phyloP scores from a whole-genome alignment of 2,888 invertebrate species.

The Heliconius ismenius region DNA sequence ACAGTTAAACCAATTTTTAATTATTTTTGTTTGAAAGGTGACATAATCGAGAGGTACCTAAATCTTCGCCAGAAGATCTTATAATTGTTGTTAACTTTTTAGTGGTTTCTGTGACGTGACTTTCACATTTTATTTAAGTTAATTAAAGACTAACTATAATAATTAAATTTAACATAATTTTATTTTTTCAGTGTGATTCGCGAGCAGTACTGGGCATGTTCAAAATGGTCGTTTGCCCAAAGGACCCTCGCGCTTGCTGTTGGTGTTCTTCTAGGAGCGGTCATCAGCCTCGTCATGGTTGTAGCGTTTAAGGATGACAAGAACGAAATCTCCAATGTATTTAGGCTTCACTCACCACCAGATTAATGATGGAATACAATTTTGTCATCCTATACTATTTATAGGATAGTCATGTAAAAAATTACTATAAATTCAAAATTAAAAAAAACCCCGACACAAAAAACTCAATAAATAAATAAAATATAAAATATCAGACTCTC shows the following conservation, averaged over 20 bases:
- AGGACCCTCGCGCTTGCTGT: constrained; percentile 62
- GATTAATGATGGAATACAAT: constrained; percentile 42
- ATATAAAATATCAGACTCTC: too few relatives aligned
- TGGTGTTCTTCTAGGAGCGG: constrained; percentile 65
- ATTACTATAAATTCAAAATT: too few relatives aligned
- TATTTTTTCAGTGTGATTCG: constrained; percentile 64
- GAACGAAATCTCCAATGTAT: constrained; percentile 54
- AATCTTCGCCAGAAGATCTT: too few relatives aligned
- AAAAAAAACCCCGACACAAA: too few relatives aligned
- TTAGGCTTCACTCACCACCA: constrained; percentile 50
- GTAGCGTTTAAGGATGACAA: constrained; percentile 49
- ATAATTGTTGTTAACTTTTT: too few relatives aligned
- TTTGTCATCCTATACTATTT: neutral
- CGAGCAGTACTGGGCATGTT: constrained; percentile 76
- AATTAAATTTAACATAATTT: neutral
- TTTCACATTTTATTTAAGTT: too few relatives aligned
- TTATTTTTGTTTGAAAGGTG: too few relatives aligned
- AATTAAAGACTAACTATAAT: neutral
- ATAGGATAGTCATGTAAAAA: neutral
- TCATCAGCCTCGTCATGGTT: constrained; percentile 63
- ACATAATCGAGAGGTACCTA: too few relatives aligned
- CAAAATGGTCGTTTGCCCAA: constrained; percentile 68
- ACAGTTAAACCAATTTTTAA: too few relatives aligned
- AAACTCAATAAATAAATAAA: too few relatives aligned
- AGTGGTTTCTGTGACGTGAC: too few relatives aligned